Conservation (phyloP, 2,888 invertebrate genomes). For the Lacanobia oleracea region DNA sequence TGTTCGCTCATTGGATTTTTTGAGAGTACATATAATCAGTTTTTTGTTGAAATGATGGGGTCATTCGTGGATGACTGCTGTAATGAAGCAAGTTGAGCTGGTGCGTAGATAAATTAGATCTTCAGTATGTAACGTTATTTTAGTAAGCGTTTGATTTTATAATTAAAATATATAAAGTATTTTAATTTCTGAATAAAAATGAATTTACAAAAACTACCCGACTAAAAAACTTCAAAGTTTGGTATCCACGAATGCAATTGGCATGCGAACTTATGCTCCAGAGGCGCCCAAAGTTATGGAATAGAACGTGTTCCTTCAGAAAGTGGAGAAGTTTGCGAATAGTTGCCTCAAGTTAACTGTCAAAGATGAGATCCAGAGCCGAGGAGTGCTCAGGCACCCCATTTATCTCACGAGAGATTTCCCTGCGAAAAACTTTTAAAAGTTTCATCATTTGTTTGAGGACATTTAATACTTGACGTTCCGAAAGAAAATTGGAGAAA, state of each 20-base stretch:
- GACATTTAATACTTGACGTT: constrained; percentile 52
- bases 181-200: neutral
- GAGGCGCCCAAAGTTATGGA: constrained; percentile 47
- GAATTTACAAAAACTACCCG: neutral
- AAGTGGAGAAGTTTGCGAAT: constrained; percentile 60
- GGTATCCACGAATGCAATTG: constrained; percentile 33
- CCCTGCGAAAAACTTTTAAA: constrained; percentile 48
- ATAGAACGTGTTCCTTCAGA: constrained; percentile 51
- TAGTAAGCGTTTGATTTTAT: neutral
- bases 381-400: constrained; percentile 30
- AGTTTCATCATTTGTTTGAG: constrained; percentile 55
- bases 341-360: constrained; percentile 61
- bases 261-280: constrained; percentile 30
- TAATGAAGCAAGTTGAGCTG: too few species aligned
- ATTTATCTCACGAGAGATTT: constrained; percentile 52
- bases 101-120: neutral
- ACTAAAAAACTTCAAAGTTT: constrained; percentile 23
- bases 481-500: constrained; percentile 54
- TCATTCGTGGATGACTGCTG: neutral
- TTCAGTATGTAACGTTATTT: too few species aligned
- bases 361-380: constrained; percentile 47
- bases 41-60: constrained; percentile 5
- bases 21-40: neutral
- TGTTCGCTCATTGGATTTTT: constrained; percentile 24
- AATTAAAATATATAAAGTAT: neutral